A percentile compares a stretch with the other conserved stretches of the same genome.
Conservation (phyloP, 2,888 invertebrate genomes). For the Erynnis tages region DNA sequence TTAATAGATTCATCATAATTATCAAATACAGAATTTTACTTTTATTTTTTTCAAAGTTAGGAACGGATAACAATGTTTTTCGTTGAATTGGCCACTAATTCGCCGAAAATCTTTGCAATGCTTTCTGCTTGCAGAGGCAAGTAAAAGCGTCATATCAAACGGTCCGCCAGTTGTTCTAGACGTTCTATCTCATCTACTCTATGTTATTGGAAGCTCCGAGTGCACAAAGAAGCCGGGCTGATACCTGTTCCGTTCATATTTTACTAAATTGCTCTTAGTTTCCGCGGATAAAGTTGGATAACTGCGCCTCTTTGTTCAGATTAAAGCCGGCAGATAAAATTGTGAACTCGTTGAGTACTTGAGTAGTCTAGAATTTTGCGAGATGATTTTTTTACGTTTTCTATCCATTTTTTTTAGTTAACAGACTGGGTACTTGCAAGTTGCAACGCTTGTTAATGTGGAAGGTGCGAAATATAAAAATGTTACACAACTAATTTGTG, state of each 20-base stretch:
- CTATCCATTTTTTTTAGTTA: background rate
- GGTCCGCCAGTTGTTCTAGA: constrained; percentile 15
- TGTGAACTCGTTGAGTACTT: constrained; percentile 1
- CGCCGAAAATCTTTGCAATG: too few species aligned
- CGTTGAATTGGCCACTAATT: too few species aligned
- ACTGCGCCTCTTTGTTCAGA: constrained; percentile 17
- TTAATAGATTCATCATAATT: too few species aligned
- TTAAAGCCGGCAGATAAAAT: constrained; percentile 3
- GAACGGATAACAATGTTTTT: too few species aligned
- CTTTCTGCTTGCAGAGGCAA: constrained; percentile 1
- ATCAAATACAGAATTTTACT: too few species aligned
- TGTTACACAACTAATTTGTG: too few species aligned
- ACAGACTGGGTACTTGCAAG: too few species aligned
- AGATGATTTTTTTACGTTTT: background rate
- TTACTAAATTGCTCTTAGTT: constrained; percentile 21
- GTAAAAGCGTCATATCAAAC: constrained; percentile 4
- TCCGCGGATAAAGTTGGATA: constrained; percentile 13
- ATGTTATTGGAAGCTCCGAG: constrained; percentile 36
- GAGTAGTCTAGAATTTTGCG: constrained; percentile 1
- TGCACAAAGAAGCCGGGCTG: constrained; percentile 39
- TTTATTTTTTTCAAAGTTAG: too few species aligned
- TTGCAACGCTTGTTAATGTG: too few species aligned
- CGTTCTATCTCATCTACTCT: constrained; percentile 40
- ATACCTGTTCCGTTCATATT: constrained; percentile 23
- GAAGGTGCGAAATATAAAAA: too few species aligned